Base-by-base conservation (phyloP, 2,113 vertebrate genomes). In the Heptranchias perlo region DNA sequence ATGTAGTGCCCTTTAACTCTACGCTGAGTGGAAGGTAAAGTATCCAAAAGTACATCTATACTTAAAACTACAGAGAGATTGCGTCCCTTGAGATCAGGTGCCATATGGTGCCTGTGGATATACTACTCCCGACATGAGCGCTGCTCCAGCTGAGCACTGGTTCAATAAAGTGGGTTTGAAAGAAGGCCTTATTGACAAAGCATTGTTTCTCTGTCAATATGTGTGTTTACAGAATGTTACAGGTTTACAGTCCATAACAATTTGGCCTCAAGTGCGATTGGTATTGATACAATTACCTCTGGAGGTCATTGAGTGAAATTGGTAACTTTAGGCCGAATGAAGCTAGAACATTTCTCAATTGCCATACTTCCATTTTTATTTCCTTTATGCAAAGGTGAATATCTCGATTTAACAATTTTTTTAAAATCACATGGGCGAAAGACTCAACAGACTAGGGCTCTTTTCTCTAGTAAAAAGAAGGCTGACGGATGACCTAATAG, bases 1-100 rank as follows among this genome's bases (percentile, higher is more conserved):
- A 99, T 2, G 99, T 99, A 73, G 98, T 99, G 67, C 99, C 99
- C 28, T 99, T 99, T 97, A 98, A 98, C 97, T 99, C 99, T 84
- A 99, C 99, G 28, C 97, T 99, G 96, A 99, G 99, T 97, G 99
- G 99, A 98, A 98, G 99, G 99, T 99, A 97, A 98, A 98, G 4
- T 95, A 69, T 95, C 94, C 62, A 52, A 73, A 49, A 69, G 94
- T 49, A 49, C 94, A 69, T 69, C 64, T 73, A 67, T 49, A 95
- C 94, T 95, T 95, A 95, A 58, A 95, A 95, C 44, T 73, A 47
- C 64, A 69, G 64, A 95, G 92, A 94, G 65, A 35, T 95, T 95
- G 64, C 0, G 2, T 73, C 96, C 96, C 61, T 54, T 13, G 96
- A 87, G 96, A 39, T 44, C 7, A 73, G 65, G 31, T 62, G 47